Evolutionary conservation across 2,888 invertebrate species (phyloP), one percentile per base, ranked within the genome.

Genomic region (Meloe dianella): DNA sequence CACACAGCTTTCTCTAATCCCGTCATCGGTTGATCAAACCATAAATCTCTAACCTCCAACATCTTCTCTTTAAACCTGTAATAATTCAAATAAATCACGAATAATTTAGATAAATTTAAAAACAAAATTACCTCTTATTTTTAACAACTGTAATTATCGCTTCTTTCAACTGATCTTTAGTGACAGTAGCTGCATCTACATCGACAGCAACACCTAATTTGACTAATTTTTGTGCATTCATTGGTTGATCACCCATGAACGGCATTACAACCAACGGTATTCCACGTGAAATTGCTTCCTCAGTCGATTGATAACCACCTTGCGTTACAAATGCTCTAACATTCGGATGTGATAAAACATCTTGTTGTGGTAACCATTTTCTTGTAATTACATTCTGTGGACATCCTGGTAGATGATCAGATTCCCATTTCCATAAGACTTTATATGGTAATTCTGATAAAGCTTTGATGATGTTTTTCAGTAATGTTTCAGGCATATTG

Each of bases 341-440:
- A 63, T 70, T 70, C 14, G 47, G 47, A 59, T 69, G 64, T 2
- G 66, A 69, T 71, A 75, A 61, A 56, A 75, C 47, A 59, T 73
- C 74, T 62, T 75, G 74, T 64, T 75, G 75, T 6, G 74, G 74
- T 14, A 76, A 68, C 76, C 76, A 76, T 67, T 73, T 73, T 47
- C 72, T 63, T 9, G 63, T 63, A 7, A 73, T 63, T 0, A 75
- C 69, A 63, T 75, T 75, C n/a, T 70, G 38, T 3, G 71, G 71
- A 54, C 68, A 32, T 14, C 56, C 67, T 20, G 64, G 68, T 29
- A 71, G 30, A 63, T 66, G 54, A n/a, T 73, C 71, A 7, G 66
- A 58, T 61, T 75, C 74, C 69, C 71, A 75, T 70, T 75, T 75
- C 69, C 73, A 75, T 20, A 75, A 17, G n/a, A 73, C 66, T 56